Evolutionary conservation across 2,797 vertebrate genomes (phyloP), one percentile per base, ranked within the genome.

Genomic region (Urophycis tenuis): DNA sequence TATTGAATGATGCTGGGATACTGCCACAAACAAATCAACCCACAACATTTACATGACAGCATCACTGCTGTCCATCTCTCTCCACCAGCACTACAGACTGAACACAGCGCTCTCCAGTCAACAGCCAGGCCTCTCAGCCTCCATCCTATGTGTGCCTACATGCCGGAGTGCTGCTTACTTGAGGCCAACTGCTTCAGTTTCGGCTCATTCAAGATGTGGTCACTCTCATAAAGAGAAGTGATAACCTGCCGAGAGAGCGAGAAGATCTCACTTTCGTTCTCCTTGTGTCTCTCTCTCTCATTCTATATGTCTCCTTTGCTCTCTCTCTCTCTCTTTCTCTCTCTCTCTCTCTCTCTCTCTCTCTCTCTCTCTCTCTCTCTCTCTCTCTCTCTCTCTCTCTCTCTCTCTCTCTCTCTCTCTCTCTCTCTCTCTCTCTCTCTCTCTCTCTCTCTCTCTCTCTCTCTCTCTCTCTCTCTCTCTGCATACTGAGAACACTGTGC

Each of bases 401-500:
- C 15, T 17, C 41, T 17, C 41, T 12, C 41, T 45, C 10, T 45
- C 10, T 45, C 41, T 45, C 41, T 45, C 12, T 3, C 41, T 15
- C 41, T 45, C 8, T 15, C 41, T 53, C 45, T 22, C 45, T 22
- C 45, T 53, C 15, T n/a, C 5, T 53, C 49, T 60, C 49, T 60
- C n/a, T n/a, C n/a, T n/a, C n/a, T n/a, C n/a, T n/a, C n/a, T n/a
- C n/a, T n/a, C n/a, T n/a, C n/a, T n/a, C n/a, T n/a, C n/a, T n/a
- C n/a, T n/a, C n/a, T n/a, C n/a, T n/a, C n/a, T n/a, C n/a, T n/a
- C n/a, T n/a, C n/a, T n/a, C n/a, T n/a, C n/a, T n/a, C n/a, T n/a
- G n/a, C n/a, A n/a, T n/a, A n/a, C 80, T 78, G 82, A 85, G 78
- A 85, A 78, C 79, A 11, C 69, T 49, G 76, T 87, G 81, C 79